Conservation (phyloP, 1,140 invertebrate genomes). For the Cydia fagiglandana region DNA sequence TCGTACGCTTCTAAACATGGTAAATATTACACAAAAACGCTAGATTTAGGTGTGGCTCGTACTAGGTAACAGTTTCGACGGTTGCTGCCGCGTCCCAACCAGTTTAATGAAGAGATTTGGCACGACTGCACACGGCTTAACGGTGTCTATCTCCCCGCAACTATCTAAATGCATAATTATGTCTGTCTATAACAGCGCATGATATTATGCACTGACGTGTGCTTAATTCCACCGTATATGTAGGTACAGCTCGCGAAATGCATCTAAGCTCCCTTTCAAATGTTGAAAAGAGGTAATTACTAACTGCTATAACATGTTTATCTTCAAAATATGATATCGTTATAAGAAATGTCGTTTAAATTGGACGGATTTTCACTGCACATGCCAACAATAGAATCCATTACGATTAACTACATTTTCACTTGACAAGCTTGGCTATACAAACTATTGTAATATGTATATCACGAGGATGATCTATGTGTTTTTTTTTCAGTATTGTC, state of each 20-base stretch:
- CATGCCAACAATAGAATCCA: background rate
- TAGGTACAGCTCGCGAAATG: background rate
- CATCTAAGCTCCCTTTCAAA: slow-evolving; percentile 1
- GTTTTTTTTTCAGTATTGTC: slow-evolving; percentile 24
- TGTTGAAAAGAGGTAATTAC: background rate
- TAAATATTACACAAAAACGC: background rate
- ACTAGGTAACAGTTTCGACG: background rate
- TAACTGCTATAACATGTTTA: background rate
- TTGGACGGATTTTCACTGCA: no score
- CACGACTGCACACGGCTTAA: slow-evolving; percentile 71
- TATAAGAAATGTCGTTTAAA: background rate
- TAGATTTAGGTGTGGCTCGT: background rate
- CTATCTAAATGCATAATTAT: slow-evolving; percentile 40
- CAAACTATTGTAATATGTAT: slow-evolving; percentile 22
- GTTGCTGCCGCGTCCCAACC: slow-evolving; percentile 45
- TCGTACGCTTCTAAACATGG: background rate
- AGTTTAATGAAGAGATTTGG: slow-evolving; percentile 77
- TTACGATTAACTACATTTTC: background rate
- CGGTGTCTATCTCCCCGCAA: slow-evolving; percentile 51
- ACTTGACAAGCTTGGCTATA: slow-evolving; percentile 5
- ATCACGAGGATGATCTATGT: background rate
- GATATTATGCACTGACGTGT: slow-evolving; percentile 25
- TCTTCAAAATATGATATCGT: background rate
- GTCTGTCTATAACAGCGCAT: slow-evolving; percentile 8
- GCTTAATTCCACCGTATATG: background rate